A percentile compares a stretch with the other conserved stretches of the same genome.
phyloP scores from a whole-genome alignment of 1,140 invertebrate species.

The Pseudoatta argentina region DNA sequence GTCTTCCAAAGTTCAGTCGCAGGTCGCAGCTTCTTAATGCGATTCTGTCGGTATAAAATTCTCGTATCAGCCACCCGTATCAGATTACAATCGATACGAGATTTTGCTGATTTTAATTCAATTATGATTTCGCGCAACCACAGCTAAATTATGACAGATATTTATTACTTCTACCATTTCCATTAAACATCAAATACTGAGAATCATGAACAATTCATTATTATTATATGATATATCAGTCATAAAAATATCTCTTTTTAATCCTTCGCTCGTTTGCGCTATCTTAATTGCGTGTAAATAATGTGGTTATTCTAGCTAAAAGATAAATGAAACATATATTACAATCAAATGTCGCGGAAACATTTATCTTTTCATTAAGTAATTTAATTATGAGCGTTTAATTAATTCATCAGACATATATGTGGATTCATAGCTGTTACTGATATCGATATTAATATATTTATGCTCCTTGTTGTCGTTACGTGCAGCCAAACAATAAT shows the following conservation, averaged over 20 bases:
- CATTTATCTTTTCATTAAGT: slow-evolving; percentile 31
- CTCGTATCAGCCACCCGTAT: neutral
- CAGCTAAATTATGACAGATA: neutral
- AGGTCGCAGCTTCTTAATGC: neutral
- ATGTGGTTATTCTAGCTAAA: neutral
- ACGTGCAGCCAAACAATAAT: neutral
- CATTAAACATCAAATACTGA: neutral
- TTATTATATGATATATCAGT: neutral
- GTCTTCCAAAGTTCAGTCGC: neutral
- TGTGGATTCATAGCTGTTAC: neutral
- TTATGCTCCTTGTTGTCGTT: slow-evolving; percentile 9
- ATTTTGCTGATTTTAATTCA: neutral
- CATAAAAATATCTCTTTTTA: neutral
- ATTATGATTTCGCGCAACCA: neutral
- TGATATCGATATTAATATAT: slow-evolving; percentile 14
- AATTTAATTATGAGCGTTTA: slow-evolving; percentile 31
- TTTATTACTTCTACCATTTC: neutral
- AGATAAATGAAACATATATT: neutral
- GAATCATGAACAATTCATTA: neutral
- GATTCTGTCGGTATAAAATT: neutral
- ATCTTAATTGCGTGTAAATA: neutral
- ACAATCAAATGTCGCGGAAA: neutral
- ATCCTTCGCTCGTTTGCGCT: neutral
- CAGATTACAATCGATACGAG: neutral
- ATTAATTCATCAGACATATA: slow-evolving; percentile 33